Evolutionary conservation across 1,140 invertebrate species (phyloP).

Genomic region (Trichonephila clavipes): DNA sequence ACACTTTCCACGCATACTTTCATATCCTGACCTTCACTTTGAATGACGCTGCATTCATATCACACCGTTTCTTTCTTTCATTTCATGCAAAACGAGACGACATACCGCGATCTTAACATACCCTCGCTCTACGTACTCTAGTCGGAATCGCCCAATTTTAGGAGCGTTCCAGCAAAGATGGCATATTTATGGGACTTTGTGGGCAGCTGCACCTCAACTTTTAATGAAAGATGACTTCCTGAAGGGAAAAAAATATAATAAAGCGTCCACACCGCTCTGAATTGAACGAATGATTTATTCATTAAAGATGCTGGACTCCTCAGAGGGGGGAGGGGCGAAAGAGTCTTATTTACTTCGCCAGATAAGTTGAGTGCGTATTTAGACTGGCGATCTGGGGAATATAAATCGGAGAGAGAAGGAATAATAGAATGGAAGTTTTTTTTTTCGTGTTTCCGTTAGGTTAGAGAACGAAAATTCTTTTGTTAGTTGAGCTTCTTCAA

Average conservation of each 20-base stretch:
- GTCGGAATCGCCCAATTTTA: constrained; percentile 37
- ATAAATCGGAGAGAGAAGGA: constrained; percentile 12
- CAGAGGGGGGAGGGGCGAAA: background rate
- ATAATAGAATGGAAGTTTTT: background rate
- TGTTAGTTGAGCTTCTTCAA: background rate
- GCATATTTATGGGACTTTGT: constrained; percentile 17
- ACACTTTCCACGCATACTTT: constrained; percentile 5
- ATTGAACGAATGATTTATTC: constrained; percentile 34
- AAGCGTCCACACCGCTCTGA: constrained; percentile 5
- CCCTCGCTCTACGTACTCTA: background rate
- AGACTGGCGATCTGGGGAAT: background rate
- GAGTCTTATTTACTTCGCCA: constrained; percentile 5
- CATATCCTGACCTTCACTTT: background rate
- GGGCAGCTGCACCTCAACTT: constrained; percentile 19
- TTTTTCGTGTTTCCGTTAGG: background rate
- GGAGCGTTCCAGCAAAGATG: constrained; percentile 8
- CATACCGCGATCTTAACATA: constrained; percentile 18
- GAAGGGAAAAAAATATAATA: constrained; percentile 24
- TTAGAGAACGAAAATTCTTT: too few species aligned
- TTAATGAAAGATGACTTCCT: constrained; percentile 38
- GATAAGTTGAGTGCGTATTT: constrained; percentile 24
- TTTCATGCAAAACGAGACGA: constrained; percentile 21
- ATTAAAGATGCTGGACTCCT: constrained; percentile 13
- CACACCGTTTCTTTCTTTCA: constrained; percentile 24
- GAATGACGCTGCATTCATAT: constrained; percentile 6